Evolutionary conservation across 2,113 vertebrate genomes (phyloP).

Genomic region (Felis chaus): DNA sequence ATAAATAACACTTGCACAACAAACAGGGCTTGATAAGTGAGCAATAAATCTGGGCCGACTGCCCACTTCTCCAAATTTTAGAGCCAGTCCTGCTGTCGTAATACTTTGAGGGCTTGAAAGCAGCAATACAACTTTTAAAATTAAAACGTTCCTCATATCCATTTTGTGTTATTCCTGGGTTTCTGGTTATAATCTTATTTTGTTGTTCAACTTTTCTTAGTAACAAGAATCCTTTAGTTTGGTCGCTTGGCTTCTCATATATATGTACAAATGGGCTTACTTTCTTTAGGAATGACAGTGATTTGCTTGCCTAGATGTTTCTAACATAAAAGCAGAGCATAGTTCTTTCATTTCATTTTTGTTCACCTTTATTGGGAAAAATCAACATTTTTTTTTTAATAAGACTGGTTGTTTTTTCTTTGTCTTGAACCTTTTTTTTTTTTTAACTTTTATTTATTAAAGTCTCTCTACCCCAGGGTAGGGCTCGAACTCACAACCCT

Average conservation of each 20-base stretch:
- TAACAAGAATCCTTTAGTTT: constrained; percentile 27
- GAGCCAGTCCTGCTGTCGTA: constrained; percentile 69
- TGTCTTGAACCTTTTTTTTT: not conserved
- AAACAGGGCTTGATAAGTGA: constrained; percentile 89
- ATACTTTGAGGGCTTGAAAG: constrained; percentile 64
- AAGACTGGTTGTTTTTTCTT: not conserved
- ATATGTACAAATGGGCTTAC: not conserved
- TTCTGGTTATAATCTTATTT: constrained; percentile 25
- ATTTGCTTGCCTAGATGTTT: not conserved
- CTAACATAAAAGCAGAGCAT: not conserved
- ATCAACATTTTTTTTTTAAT: not conserved
- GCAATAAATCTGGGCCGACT: constrained; percentile 86
- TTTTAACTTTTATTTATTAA: not conserved
- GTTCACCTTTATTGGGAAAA: not conserved
- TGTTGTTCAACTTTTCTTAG: constrained; percentile 44
- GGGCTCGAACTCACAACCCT: not conserved
- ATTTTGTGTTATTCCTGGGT: not conserved
- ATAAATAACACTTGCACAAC: constrained; percentile 92
- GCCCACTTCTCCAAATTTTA: constrained; percentile 80
- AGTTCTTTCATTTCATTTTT: constrained; percentile 29
- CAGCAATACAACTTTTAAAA: constrained; percentile 22
- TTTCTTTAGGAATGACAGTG: not conserved
- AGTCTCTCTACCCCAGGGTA: not conserved
- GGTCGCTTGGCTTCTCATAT: not conserved
- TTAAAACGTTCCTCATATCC: constrained; percentile 19